A percentile compares a stretch with the other conserved stretches of the same genome.
These are phyloP conservation scores for Toxotes lorentzi DNA, from an alignment of 2,797 vertebrate species.

Conservation along the genomic window DNA sequence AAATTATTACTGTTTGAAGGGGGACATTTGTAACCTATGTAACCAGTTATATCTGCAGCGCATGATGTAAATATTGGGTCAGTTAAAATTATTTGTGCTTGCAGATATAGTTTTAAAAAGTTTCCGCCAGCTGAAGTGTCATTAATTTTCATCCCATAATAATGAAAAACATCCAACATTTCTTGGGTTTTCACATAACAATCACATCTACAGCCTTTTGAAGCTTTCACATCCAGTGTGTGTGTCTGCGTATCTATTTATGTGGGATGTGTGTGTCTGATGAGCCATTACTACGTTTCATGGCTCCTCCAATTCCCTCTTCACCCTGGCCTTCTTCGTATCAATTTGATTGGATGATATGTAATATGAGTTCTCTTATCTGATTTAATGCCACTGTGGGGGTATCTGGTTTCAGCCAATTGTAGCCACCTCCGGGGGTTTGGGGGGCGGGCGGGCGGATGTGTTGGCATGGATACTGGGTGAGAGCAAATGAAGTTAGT, in stretches of 20 bases:
- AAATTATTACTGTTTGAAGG: not conserved
- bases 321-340: constrained; percentile 68
- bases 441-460: constrained; percentile 86
- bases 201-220: not conserved
- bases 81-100: constrained; percentile 3
- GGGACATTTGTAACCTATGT: not conserved
- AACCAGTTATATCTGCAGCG: constrained; percentile 21
- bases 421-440: constrained; percentile 93
- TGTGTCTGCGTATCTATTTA: constrained; percentile 42
- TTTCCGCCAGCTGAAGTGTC: not conserved
- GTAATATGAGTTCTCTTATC: constrained; percentile 94
- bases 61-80: not conserved
- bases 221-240: constrained; percentile 27
- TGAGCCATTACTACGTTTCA: constrained; percentile 71
- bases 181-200: not conserved
- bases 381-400: constrained; percentile 94
- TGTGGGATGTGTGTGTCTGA: constrained; percentile 51
- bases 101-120: constrained; percentile 13
- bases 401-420: constrained; percentile 96
- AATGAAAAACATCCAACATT: not conserved
- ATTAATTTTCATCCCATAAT: not conserved
- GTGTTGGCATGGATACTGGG: constrained; percentile 95
- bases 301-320: constrained; percentile 72
- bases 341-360: constrained; percentile 94
- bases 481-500: constrained; percentile 96